Evolutionary conservation across 2,113 vertebrate species (phyloP).

Genomic region (Sclerurus mexicanus): DNA sequence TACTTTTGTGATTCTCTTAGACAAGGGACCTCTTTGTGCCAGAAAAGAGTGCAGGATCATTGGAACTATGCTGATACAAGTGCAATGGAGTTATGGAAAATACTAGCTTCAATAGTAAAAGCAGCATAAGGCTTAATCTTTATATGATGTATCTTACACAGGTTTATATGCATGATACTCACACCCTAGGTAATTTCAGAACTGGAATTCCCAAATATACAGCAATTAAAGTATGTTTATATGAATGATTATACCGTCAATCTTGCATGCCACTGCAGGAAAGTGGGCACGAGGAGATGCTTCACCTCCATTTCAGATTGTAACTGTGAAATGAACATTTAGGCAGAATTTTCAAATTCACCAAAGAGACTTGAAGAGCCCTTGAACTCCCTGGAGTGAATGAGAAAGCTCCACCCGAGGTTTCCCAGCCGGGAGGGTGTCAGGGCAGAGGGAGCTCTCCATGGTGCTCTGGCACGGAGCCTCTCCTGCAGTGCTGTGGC

Average conservation of each 20-base stretch:
- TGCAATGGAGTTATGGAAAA: neutral
- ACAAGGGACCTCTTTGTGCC: neutral
- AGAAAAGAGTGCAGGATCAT: neutral
- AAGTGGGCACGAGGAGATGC: neutral
- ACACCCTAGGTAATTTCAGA: neutral
- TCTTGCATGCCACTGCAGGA: neutral
- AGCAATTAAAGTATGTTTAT: neutral
- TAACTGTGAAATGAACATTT: neutral
- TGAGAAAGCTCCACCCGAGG: neutral
- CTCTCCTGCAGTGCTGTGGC: accelerated
- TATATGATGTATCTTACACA: neutral
- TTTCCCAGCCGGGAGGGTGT: accelerated
- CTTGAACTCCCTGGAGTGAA: neutral
- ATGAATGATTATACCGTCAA: neutral
- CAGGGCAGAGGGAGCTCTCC: neutral
- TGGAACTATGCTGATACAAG: neutral
- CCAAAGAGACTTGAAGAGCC: neutral
- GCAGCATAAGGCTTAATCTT: neutral
- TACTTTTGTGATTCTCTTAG: neutral
- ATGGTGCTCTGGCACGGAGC: accelerated
- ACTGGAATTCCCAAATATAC: neutral
- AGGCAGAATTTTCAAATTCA: neutral
- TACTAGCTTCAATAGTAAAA: neutral
- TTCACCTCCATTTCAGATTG: neutral
- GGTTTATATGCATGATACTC: neutral